phyloP scores from a whole-genome alignment of 2,797 vertebrate species.

The Pipistrellus pipistrellus region DNA sequence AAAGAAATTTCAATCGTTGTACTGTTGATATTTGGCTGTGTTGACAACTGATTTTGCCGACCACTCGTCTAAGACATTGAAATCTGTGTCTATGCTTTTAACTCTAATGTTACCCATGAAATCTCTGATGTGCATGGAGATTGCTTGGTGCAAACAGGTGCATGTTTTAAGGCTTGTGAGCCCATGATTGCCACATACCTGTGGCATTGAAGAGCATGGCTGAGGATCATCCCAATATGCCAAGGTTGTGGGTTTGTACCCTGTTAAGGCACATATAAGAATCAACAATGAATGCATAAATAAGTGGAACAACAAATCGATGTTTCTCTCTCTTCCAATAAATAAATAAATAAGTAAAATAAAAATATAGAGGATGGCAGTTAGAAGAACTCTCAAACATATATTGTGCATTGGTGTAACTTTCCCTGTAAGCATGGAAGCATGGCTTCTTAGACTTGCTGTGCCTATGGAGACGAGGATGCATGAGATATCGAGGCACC shows the following conservation, averaged over 20 bases:
- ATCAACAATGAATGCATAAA: neutral
- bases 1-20: no score
- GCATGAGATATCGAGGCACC: rapidly evolving
- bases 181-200: rapidly evolving
- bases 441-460: neutral
- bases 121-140: neutral
- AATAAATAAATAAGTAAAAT: neutral
- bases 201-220: neutral
- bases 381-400: neutral
- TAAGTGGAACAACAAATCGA: neutral
- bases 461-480: neutral
- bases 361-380: neutral
- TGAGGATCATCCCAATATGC: no score
- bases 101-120: neutral
- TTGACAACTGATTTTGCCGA: no score
- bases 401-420: rapidly evolving
- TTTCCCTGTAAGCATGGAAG: neutral
- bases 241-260: neutral
- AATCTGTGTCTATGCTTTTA: neutral
- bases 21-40: no score
- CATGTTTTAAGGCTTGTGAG: neutral
- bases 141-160: neutral
- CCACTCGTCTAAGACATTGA: neutral
- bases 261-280: neutral
- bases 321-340: neutral